A percentile compares a stretch with the other conserved stretches of the same genome.
phyloP scores from a whole-genome alignment of 2,888 invertebrate species.

The Cephus pygmeus region DNA sequence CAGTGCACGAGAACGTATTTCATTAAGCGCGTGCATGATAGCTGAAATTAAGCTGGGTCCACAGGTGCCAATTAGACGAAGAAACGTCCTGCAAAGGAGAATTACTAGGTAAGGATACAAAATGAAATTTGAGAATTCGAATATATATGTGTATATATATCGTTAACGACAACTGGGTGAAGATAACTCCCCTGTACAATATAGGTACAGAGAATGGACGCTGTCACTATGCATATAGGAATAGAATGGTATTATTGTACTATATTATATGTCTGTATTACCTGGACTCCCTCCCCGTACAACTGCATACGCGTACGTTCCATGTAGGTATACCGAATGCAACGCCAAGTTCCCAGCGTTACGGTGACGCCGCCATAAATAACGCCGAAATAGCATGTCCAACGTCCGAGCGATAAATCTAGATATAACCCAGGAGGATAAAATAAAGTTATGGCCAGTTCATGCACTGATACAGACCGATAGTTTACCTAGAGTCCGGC shows the following conservation, averaged over 20 bases:
- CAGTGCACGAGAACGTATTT: background rate
- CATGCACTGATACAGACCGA: constrained; percentile 49
- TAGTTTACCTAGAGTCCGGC: constrained; percentile 40
- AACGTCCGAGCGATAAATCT: constrained; percentile 52
- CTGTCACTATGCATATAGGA: background rate
- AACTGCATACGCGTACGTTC: background rate
- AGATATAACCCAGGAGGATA: constrained; percentile 49
- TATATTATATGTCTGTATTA: background rate
- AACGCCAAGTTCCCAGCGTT: constrained; percentile 19
- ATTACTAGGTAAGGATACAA: background rate
- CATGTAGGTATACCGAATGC: background rate
- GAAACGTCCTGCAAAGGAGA: background rate
- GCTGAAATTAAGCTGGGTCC: background rate
- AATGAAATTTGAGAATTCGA: background rate
- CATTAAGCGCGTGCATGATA: background rate
- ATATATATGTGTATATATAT: background rate
- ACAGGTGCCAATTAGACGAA: background rate
- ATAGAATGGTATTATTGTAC: background rate
- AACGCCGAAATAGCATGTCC: constrained; percentile 52
- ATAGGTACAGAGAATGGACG: background rate
- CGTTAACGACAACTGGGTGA: background rate
- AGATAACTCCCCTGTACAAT: background rate
- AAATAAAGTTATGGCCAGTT: constrained; percentile 55
- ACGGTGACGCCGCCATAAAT: constrained; percentile 42
- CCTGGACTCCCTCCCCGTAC: background rate